phyloP scores from a whole-genome alignment of 2,888 invertebrate genomes.

The Rhamnusium bicolor region DNA sequence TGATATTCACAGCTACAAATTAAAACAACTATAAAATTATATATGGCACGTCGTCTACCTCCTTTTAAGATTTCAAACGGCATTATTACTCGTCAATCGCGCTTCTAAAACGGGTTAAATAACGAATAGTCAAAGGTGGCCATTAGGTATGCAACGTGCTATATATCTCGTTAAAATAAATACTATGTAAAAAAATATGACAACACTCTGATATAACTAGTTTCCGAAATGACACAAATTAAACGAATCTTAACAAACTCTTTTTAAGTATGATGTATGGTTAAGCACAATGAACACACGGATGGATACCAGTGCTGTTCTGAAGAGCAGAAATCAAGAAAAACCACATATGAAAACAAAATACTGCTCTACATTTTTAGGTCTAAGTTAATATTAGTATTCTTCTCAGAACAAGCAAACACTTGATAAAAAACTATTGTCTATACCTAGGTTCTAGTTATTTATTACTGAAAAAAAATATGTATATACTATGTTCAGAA shows the following conservation, averaged over 20 bases:
- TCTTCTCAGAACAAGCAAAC: too few relatives aligned
- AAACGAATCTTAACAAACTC: constrained; percentile 24
- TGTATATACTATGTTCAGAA: too few relatives aligned
- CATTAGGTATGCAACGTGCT: not conserved
- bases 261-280: constrained; percentile 1
- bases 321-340: not conserved
- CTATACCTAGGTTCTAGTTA: too few relatives aligned
- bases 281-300: not conserved
- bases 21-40: not conserved
- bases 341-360: not conserved
- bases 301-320: not conserved
- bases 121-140: not conserved
- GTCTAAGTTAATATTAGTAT: too few relatives aligned
- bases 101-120: too few relatives aligned
- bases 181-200: constrained; percentile 12
- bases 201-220: constrained; percentile 11
- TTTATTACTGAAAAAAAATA: too few relatives aligned
- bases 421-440: too few relatives aligned
- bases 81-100: not conserved
- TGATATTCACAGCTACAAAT: not conserved
- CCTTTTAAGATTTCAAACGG: not conserved
- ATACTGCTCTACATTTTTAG: too few relatives aligned
- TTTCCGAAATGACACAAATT: constrained; percentile 20
- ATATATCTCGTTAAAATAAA: constrained; percentile 3
- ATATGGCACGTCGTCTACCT: not conserved